Base-by-base conservation (phyloP, 2,113 vertebrate genomes). In the Stictonetta naevosa region DNA sequence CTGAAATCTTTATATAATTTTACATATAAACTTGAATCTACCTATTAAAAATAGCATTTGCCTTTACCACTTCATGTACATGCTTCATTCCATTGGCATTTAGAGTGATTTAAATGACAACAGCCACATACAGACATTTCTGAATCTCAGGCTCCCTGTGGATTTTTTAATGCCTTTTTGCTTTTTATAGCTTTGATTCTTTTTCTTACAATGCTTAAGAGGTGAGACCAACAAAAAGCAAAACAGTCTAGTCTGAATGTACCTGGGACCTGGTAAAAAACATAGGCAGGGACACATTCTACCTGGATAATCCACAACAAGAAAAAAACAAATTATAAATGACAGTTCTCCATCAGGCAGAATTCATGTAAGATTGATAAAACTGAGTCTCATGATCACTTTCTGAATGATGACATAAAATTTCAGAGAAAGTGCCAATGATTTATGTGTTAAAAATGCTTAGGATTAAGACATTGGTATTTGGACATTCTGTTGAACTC, bases 1-100 rank as follows among this genome's bases (percentile, higher is more conserved):
- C 81, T 88, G 90, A 81, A 91, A 68, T 23, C 34, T 81, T 83
- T 76, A 31, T 63, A 86, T 73, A 87, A 82, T 95, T 96, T 91
- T 90, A 83, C 38, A 23, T 72, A 83, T 64, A 42, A 56, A 58
- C 26, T 74, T 74, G 59, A 90, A 77, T 86, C 48, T 84, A 48
- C 58, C 10, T 92, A 40, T 89, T 94, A 89, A 95, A 31, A 69
- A 36, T 31, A 92, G 38, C 7, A 92, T 93, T 93, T 94, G 18
- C 46, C 31, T 74, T 91, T 91, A 79, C 82, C 5, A 10, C 83
- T 95, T 82, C 79, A 76, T n/a, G 8, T 67, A 53, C 3, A 2
- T 74, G 40, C 13, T 90, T 85, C 34, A 58, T 84, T 90, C 55
- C 0, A 0, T 8, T 83, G 83, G 23, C 46, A 58, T 94, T 93